phyloP scores from a whole-genome alignment of 1,140 invertebrate species.

The Maniola jurtina region DNA sequence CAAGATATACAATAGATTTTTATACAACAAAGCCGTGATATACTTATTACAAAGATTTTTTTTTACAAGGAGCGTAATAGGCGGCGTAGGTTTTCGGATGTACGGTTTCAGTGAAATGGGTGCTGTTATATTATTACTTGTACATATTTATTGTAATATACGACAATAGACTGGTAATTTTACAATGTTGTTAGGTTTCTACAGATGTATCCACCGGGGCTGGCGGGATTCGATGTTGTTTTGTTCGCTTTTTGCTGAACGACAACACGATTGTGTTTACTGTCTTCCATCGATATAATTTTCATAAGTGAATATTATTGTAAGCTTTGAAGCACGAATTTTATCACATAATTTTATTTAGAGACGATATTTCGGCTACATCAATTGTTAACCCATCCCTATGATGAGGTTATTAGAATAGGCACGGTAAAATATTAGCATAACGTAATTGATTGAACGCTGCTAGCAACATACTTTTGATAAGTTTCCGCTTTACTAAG shows the following conservation, averaged over 20 bases:
- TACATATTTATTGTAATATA: conserved; percentile 78
- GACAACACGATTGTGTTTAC: background rate
- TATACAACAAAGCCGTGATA: conserved; percentile 71
- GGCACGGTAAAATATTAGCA: too few species aligned
- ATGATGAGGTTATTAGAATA: too few species aligned
- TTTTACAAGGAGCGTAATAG: conserved; percentile 58
- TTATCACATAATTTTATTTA: background rate
- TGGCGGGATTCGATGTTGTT: conserved; percentile 27
- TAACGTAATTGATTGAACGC: too few species aligned
- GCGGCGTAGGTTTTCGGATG: conserved; percentile 47
- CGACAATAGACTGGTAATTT: conserved; percentile 76
- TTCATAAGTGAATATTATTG: background rate
- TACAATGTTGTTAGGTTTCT: conserved; percentile 77
- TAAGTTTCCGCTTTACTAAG: too few species aligned
- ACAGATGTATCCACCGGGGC: conserved; percentile 64
- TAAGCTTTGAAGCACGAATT: background rate
- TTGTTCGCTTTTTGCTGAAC: background rate
- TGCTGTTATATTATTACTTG: conserved; percentile 76
- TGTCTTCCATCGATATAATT: conserved; percentile 29
- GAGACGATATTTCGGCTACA: background rate
- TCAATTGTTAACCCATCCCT: too few species aligned
- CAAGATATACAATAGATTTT: conserved; percentile 72
- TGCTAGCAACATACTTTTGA: too few species aligned
- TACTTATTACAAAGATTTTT: conserved; percentile 60
- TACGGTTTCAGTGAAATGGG: conserved; percentile 70